These are phyloP conservation scores for Sinocyclocheilus anshuiensis DNA, from an alignment of 2,113 vertebrate species.

Conservation along the genomic window DNA sequence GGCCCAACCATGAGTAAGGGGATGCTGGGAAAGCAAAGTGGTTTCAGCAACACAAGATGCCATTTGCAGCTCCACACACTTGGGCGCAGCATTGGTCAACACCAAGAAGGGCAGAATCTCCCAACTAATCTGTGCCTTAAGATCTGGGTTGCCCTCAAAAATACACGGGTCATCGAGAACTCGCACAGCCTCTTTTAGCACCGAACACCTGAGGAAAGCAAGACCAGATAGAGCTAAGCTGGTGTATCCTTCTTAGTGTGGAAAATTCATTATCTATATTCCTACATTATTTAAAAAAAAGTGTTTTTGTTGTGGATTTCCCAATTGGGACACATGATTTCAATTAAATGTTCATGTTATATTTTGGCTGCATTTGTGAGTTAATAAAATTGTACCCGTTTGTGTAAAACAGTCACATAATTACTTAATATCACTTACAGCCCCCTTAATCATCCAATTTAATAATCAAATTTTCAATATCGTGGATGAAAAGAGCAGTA, in stretches of 20 bases:
- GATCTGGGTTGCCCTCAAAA: constrained; percentile 62
- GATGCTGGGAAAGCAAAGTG: constrained; percentile 76
- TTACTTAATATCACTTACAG: too few species aligned
- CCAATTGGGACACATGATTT: too few species aligned
- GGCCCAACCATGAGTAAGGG: constrained; percentile 83
- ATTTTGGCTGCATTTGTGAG: too few species aligned
- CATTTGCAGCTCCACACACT: constrained; percentile 77
- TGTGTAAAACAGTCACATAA: too few species aligned
- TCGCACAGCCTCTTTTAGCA: constrained; percentile 72
- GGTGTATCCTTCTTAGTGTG: neutral
- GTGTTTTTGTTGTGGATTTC: too few species aligned
- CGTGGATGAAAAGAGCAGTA: too few species aligned
- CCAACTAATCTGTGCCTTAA: constrained; percentile 71
- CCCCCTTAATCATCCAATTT: too few species aligned
- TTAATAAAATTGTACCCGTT: too few species aligned
- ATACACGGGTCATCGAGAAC: constrained; percentile 75
- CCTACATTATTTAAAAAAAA: neutral
- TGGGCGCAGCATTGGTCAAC: constrained; percentile 61
- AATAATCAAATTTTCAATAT: too few species aligned
- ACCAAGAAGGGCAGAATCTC: constrained; percentile 84
- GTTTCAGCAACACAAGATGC: constrained; percentile 75
- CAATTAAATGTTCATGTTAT: too few species aligned
- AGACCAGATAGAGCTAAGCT: neutral
- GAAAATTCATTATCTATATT: neutral
- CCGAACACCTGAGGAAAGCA: constrained; percentile 75